These are phyloP conservation scores for Nasonovia ribisnigri DNA, from an alignment of 2,888 invertebrate genomes.

Conservation along the genomic window DNA sequence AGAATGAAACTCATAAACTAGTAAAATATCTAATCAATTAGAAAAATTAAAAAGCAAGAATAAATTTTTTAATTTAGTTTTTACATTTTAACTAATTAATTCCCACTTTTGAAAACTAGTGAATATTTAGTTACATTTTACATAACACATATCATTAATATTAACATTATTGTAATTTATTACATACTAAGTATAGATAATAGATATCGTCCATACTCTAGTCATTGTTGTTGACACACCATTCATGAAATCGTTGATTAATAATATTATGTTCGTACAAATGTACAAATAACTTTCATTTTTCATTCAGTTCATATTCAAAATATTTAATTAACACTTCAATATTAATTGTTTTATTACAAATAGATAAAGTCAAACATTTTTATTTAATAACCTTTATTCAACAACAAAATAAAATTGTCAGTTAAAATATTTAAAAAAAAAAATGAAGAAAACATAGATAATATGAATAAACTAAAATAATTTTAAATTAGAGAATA, in stretches of 20 bases:
- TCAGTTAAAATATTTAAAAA: neutral
- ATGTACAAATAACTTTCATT: neutral
- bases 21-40: neutral
- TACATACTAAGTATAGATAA: neutral
- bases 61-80: neutral
- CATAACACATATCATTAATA: neutral
- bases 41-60: neutral
- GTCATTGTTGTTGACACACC: neutral
- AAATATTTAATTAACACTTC: neutral
- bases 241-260: constrained; percentile 2
- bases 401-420: neutral
- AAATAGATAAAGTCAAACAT: neutral
- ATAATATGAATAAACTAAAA: neutral
- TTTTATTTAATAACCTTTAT: neutral
- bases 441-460: neutral
- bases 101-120: neutral
- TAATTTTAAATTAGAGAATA: neutral
- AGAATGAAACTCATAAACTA: neutral
- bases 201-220: neutral
- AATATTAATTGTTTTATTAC: neutral
- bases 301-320: neutral
- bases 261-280: neutral
- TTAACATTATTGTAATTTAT: neutral
- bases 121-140: neutral
- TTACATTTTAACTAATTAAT: neutral